These are phyloP conservation scores for Terrapene triunguis DNA, from an alignment of 2,113 vertebrate species.

Conservation along the genomic window DNA sequence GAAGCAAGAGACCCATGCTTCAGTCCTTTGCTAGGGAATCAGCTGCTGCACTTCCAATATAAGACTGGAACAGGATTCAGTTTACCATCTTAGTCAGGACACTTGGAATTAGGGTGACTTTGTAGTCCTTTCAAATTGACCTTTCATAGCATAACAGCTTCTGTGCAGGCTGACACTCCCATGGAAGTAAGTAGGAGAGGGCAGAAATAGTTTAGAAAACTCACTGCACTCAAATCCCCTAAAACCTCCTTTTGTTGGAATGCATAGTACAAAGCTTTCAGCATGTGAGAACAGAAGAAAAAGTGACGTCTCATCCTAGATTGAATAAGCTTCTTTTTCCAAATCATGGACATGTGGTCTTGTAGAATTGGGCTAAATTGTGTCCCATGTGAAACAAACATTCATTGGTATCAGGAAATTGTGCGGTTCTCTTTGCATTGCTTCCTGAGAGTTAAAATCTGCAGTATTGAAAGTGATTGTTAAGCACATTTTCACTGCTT, in stretches of 20 bases:
- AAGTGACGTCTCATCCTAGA: neutral
- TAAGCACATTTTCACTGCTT: neutral
- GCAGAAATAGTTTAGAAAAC: neutral
- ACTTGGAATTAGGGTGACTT: neutral
- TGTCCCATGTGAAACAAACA: neutral
- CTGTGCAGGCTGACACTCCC: neutral
- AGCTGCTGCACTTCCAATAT: neutral
- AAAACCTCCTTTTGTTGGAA: neutral
- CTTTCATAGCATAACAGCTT: neutral
- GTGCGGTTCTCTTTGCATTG: neutral
- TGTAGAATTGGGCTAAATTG: neutral
- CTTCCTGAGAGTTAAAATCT: neutral
- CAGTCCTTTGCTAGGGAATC: neutral
- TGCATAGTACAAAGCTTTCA: neutral
- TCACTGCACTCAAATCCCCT: neutral
- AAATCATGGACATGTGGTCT: neutral
- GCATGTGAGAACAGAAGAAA: neutral
- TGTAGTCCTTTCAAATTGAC: neutral
- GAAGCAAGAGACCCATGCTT: slow-evolving; percentile 26
- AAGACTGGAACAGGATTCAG: neutral
- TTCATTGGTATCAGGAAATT: neutral
- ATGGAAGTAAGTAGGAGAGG: neutral
- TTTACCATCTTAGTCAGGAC: neutral
- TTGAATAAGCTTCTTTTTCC: neutral
- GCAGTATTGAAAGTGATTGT: neutral